Evolutionary conservation across 1,140 invertebrate genomes (phyloP), one percentile per base, ranked within the genome.

Genomic region (Saccostrea echinata): DNA sequence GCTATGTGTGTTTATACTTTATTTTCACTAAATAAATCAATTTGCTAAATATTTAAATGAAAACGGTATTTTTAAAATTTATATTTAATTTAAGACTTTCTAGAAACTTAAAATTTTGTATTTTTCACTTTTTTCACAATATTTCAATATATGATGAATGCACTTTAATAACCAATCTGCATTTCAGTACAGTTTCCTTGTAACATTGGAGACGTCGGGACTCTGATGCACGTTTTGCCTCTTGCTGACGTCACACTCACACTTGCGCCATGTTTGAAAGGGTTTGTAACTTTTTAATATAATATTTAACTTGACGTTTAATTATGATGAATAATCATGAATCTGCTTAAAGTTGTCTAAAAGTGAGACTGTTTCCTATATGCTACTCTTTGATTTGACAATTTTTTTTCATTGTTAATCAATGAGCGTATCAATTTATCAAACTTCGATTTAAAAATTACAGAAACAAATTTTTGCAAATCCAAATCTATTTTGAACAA

Each of bases 391-490:
- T 76, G 68, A 76, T 76, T 76, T 11, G 68, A 30, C 68, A 76
- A 27, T 27, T 33, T 16, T 33, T 76, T 71, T 30, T n/a, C 12
- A 76, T 76, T 30, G 13, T 2, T 76, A 76, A 33, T 76, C 27
- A 76, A 76, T 76, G 68, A 76, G 27, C 68, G 27, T 76, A 76
- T 76, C 68, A 33, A 33, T 76, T 76, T 76, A 30, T 76, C 68
- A 76, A 76, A 76, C 27, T 27, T 76, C 11, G 68, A 76, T 76
- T 30, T 13, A 12, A 33, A 12, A 76, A 76, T 27, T 13, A 16
- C 27, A 76, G 11, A 33, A 76, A 76, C 27, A 76, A 76, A 33
- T 30, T 30, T 76, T 76, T 16, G 16, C 68, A 35, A 33, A 33
- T 30, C 33, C 18, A 27, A 30, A 33, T 30, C 27, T 18, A 2